A percentile compares a stretch with the other conserved stretches of the same genome.
Evolutionary conservation across 2,113 vertebrate genomes (phyloP).

Genomic region (Gymnocephalus cernua): DNA sequence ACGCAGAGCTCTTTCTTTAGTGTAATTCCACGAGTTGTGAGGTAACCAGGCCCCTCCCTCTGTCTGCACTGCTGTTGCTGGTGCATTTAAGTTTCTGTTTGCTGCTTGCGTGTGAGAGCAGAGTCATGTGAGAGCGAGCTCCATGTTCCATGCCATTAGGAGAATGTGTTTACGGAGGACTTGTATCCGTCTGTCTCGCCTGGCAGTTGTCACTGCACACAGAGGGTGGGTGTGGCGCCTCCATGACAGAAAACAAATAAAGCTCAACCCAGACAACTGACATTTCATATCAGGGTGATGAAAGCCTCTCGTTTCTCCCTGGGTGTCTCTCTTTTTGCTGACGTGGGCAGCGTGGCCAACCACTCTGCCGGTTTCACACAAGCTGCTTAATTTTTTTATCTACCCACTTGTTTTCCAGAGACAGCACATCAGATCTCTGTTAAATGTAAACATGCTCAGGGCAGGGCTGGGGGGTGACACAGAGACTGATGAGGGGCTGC

Average conservation of each 20-base stretch:
- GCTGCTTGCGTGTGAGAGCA: slow-evolving; percentile 51
- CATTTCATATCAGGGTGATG: slow-evolving; percentile 54
- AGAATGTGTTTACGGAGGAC: slow-evolving; percentile 56
- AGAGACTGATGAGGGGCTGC: slow-evolving; percentile 60
- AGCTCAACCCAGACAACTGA: slow-evolving; percentile 54
- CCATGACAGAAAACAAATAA: slow-evolving; percentile 67
- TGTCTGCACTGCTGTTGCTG: slow-evolving; percentile 18
- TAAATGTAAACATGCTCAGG: slow-evolving; percentile 65
- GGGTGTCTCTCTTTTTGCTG: slow-evolving; percentile 21
- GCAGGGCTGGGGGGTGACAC: slow-evolving; percentile 57
- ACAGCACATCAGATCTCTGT: slow-evolving; percentile 40
- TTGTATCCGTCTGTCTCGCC: slow-evolving; percentile 50
- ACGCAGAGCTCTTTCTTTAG: slow-evolving; percentile 30
- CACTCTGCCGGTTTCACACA: slow-evolving; percentile 39
- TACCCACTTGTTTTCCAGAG: slow-evolving; percentile 37
- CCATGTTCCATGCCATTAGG: slow-evolving; percentile 46
- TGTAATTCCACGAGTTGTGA: slow-evolving; percentile 1
- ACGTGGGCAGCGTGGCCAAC: slow-evolving; percentile 39
- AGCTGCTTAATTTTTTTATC: slow-evolving; percentile 24
- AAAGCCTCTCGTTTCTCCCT: slow-evolving; percentile 36
- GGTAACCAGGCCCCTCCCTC: slow-evolving; percentile 7
- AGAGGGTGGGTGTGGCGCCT: slow-evolving; percentile 60
- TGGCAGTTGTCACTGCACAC: slow-evolving; percentile 63
- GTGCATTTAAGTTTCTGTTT: slow-evolving; percentile 36
- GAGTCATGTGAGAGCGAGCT: slow-evolving; percentile 63